Evolutionary conservation across 2,888 invertebrate species (phyloP), one percentile per base, ranked within the genome.

Genomic region (Thyatira batis): DNA sequence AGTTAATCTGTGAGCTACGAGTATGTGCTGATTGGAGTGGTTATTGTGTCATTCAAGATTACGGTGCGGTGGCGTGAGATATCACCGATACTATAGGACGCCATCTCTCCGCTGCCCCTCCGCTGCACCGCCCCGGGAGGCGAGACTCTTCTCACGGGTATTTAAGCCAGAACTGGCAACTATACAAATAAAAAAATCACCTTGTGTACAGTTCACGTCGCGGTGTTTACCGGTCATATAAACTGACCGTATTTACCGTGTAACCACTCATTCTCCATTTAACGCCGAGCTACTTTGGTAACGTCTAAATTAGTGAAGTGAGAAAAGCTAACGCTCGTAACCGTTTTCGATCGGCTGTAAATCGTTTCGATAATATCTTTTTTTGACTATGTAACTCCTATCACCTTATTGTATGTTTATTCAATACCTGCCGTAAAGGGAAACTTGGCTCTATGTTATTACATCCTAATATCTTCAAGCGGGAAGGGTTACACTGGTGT

Each of bases 181-280:
- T 86, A 83, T 69, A 86, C 87, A 90, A 91, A 91, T 85, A 90
- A 87, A 84, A 82, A 84, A 82, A 87, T 76, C 82, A 85, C 76
- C 81, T 81, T 91, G 91, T 91, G 90, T 91, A 90, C 91, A 89
- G 89, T 89, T 91, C 89, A 88, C 90, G 89, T 86, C 76, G 84
- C 76, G 75, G 66, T 89, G 88, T 90, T 90, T 88, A 81, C 89
- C 80, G 81, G 83, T 73, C 87, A 83, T 85, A 87, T 87, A 87
- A 88, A 86, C 85, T 83, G 84, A 73, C 79, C 84, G 83, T 90
- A 83, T 90, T 91, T 88, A 87, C 90, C 74, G 80, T 82, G 82
- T 78, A 80, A 78, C 84, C 86, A 84, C 83, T 89, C 86, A 89
- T 88, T 82, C 81, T 80, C 87, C 84, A 84, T 85, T 90, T 88